Conservation (phyloP, 2,797 vertebrate genomes). For the Anabas testudineus region DNA sequence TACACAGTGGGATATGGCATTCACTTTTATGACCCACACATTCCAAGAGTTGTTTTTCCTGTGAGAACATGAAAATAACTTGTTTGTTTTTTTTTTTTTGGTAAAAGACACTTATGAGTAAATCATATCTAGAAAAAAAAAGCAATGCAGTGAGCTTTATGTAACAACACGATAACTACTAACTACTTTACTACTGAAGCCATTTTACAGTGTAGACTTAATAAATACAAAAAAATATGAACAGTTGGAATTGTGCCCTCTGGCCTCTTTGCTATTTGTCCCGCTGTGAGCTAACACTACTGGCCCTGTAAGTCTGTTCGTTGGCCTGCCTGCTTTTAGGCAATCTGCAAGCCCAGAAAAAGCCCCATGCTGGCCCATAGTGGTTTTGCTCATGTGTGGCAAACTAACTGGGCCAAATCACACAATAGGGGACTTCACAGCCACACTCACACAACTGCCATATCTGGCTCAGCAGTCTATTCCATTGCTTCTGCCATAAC, state of each 20-base stretch:
- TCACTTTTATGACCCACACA: neutral
- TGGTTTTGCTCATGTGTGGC: conserved; percentile 43
- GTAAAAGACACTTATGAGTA: neutral
- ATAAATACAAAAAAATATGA: neutral
- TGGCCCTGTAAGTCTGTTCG: neutral
- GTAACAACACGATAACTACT: neutral
- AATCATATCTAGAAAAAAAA: neutral
- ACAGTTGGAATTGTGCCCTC: neutral
- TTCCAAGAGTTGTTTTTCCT: neutral
- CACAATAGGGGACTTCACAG: conserved; percentile 39
- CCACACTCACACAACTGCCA: conserved; percentile 29
- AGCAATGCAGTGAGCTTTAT: neutral
- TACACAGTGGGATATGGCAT: no score
- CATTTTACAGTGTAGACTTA: neutral
- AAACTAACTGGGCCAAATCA: conserved; percentile 45
- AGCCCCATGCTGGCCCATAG: conserved; percentile 18
- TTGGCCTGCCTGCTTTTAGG: conserved; percentile 12
- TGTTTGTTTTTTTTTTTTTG: no score
- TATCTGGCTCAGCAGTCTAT: conserved; percentile 21
- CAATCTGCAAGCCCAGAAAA: conserved; percentile 14
- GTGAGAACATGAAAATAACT: neutral
- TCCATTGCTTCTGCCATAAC: neutral
- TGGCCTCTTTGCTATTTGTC: conserved; percentile 3
- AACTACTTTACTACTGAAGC: neutral
- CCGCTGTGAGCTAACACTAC: neutral